These are phyloP conservation scores for Coregonus sp. DNA, from an alignment of 2,797 vertebrate species.

Conservation along the genomic window DNA sequence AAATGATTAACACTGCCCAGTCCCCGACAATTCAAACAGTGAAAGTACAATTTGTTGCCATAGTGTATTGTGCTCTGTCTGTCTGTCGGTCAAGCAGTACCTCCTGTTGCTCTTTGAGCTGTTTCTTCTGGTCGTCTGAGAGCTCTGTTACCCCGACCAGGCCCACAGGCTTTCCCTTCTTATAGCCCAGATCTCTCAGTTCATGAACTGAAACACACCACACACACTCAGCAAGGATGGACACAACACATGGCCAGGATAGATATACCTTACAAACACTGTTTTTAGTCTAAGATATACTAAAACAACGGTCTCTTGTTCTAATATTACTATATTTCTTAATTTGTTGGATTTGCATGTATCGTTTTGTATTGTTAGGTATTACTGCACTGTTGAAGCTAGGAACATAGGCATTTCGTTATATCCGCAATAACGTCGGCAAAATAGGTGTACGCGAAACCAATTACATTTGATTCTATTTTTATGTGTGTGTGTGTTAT, in stretches of 20 bases:
- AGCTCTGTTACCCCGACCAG: constrained; percentile 92
- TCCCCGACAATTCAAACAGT: neutral
- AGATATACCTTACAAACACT: neutral
- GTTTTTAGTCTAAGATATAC: neutral
- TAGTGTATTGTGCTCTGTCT: neutral
- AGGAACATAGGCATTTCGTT: no score
- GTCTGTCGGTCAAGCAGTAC: constrained; percentile 58
- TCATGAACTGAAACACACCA: constrained; percentile 78
- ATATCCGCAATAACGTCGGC: no score
- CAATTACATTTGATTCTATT: neutral
- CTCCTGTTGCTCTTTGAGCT: constrained; percentile 95
- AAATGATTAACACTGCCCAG: neutral
- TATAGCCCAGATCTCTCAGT: constrained; percentile 89
- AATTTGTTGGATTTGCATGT: no score
- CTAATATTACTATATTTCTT: no score
- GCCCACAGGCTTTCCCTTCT: constrained; percentile 90
- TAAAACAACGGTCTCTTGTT: neutral
- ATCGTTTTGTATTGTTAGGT: no score
- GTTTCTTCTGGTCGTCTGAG: constrained; percentile 91
- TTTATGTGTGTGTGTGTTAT: neutral
- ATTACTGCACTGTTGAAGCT: no score
- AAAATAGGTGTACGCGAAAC: neutral
- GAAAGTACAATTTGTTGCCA: neutral
- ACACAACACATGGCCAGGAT: neutral
- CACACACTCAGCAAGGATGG: neutral